Base-by-base conservation (phyloP, 2,888 invertebrate species). In the Habroteleia sp. region DNA sequence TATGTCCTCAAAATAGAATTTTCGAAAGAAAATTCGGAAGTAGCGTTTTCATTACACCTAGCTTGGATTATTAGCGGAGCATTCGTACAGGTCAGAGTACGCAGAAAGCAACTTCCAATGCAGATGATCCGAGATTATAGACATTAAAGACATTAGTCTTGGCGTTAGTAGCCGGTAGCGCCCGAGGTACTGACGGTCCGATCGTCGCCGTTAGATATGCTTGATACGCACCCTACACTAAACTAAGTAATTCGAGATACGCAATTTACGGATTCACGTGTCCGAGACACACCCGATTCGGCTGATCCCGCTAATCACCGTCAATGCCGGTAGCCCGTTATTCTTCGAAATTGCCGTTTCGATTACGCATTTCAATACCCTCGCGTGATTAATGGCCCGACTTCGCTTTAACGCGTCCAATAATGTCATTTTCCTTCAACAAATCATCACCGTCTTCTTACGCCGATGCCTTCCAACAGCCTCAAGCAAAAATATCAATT, bases 141-240 rank as follows among this genome's bases (percentile, higher is more conserved):
- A 83, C 85, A 87, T 87, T 87, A 87, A 83, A 80, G 81, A 82
- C 85, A 86, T 87, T 86, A 86, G 83, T 83, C 80, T 82, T 79
- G 77, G 71, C 75, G 79, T 78, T 81, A 78, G 39, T 39, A 37
- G 39, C 72, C 41, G 54, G 25, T 58, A 54, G 66, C 52, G 77
- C 77, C 71, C 56, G 50, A 71, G 74, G 74, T 71, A 50, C 60
- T 46, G 27, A 25, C 20, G 17, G 27, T 35, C 46, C 39, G 66
- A 77, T 74, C 65, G 48, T 41, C 33, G 60, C 44, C 31, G 44
- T 68, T 63, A 68, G 72, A 69, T 73, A 69, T 52, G 44, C 72
- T 63, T 72, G 72, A 69, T 73, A 69, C 48, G 65, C 77, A 69
- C 73, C 58, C 69, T 72, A 11, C 20, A 48, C 46, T 27, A 41